Conservation (phyloP, 2,113 vertebrate species). For the Hemichromis elongatus region DNA sequence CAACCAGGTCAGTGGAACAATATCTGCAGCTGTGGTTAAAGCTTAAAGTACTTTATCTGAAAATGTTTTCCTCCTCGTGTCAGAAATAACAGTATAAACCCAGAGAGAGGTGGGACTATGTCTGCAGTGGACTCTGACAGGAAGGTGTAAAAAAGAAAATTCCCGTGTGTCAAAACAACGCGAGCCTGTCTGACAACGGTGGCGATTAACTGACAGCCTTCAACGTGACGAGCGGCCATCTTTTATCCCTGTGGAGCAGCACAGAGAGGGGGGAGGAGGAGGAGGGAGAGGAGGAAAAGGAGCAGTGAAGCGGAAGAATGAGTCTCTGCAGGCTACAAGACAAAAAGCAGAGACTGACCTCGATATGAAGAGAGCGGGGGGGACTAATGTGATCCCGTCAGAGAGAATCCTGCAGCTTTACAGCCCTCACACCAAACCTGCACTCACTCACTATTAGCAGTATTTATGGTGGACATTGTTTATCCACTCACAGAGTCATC, state of each 20-base stretch:
- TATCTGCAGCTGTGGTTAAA: not conserved
- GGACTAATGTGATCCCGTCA: not conserved
- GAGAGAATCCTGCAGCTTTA: not conserved
- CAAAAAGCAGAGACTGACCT: constrained; percentile 58
- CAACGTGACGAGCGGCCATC: constrained; percentile 7
- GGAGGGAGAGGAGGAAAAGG: constrained; percentile 14
- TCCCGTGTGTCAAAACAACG: not conserved
- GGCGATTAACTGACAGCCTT: constrained; percentile 25
- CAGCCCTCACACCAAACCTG: not conserved
- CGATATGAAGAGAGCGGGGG: constrained; percentile 10
- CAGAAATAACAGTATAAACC: not conserved
- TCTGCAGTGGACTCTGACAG: not conserved
- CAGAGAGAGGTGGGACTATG: not conserved
- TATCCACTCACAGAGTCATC: not conserved
- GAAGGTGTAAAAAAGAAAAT: not conserved
- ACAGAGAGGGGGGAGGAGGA: not conserved
- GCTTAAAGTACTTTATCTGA: not conserved
- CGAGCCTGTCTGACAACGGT: not conserved
- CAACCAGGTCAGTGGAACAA: not conserved
- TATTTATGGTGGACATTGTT: not conserved
- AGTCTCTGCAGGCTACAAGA: constrained; percentile 51
- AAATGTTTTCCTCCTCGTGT: not conserved
- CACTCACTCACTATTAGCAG: not conserved
- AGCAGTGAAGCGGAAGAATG: constrained; percentile 51
- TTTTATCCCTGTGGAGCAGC: constrained; percentile 21